A percentile compares a stretch with the other conserved stretches of the same genome.
Evolutionary conservation across 2,888 invertebrate genomes (phyloP).

Genomic region (Euclidia mi): DNA sequence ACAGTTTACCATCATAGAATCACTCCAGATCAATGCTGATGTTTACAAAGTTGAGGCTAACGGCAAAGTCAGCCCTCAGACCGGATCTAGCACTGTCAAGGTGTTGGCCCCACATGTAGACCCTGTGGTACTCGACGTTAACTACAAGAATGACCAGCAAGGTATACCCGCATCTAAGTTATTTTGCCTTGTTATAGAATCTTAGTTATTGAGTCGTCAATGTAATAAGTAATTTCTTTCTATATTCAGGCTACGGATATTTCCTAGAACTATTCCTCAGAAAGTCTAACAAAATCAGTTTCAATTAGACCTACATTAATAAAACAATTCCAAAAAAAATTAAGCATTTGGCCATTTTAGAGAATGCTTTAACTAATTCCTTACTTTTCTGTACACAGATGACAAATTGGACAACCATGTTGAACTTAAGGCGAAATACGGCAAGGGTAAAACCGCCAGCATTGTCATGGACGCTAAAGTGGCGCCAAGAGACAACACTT

Average conservation of each 20-base stretch:
- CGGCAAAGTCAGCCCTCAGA: constrained; percentile 70
- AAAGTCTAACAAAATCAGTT: too few species aligned
- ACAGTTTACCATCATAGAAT: constrained; percentile 75
- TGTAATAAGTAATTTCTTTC: too few species aligned
- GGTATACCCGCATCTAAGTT: too few species aligned
- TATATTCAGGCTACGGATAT: too few species aligned
- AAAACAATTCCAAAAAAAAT: too few species aligned
- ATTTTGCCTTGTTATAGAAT: too few species aligned
- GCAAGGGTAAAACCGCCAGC: constrained; percentile 81
- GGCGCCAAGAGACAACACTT: constrained; percentile 65
- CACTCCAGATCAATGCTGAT: constrained; percentile 88
- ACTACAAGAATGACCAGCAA: constrained; percentile 79
- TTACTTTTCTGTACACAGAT: too few species aligned
- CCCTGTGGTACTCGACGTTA: constrained; percentile 79
- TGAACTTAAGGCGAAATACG: constrained; percentile 79
- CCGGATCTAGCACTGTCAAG: constrained; percentile 78
- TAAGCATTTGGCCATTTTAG: neutral
- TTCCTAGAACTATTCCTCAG: too few species aligned
- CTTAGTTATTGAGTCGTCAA: too few species aligned
- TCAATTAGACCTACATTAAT: too few species aligned
- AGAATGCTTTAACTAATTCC: too few species aligned
- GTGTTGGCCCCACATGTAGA: constrained; percentile 84
- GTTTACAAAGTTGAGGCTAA: constrained; percentile 82
- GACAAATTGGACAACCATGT: constrained; percentile 69
- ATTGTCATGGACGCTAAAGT: constrained; percentile 75